Evolutionary conservation across 2,113 vertebrate genomes (phyloP).

Genomic region (Passerina amoena): DNA sequence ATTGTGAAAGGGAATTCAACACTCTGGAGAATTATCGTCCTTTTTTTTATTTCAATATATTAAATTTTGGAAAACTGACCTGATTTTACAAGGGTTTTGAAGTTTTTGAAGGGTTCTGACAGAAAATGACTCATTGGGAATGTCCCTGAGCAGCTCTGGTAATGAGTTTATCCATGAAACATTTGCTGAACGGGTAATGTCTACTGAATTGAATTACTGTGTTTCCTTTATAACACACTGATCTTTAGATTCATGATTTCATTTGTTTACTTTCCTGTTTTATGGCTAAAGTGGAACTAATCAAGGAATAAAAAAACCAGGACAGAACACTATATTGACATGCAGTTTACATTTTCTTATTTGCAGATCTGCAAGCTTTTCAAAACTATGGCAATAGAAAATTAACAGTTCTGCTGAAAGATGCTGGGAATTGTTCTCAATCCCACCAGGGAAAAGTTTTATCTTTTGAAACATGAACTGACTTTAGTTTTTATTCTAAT

Average conservation of each 20-base stretch:
- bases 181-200: conserved; percentile 43
- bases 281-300: conserved; percentile 60
- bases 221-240: conserved; percentile 34
- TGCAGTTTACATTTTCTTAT: conserved; percentile 32
- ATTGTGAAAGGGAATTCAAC: not conserved
- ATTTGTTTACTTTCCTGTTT: conserved; percentile 59
- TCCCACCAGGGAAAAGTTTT: conserved; percentile 23
- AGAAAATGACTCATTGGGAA: not conserved
- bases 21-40: not conserved
- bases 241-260: conserved; percentile 63
- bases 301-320: conserved; percentile 20
- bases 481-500: conserved; percentile 36
- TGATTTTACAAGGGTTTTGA: not conserved
- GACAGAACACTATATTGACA: not conserved
- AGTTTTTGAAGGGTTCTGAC: too few species aligned
- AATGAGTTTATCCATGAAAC: conserved; percentile 49
- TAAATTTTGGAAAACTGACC: not conserved
- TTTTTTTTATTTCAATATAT: not conserved
- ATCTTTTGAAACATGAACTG: conserved; percentile 28
- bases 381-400: conserved; percentile 23
- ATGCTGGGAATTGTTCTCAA: not conserved
- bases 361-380: conserved; percentile 43
- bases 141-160: not conserved
- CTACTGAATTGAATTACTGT: conserved; percentile 60
- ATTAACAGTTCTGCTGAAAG: conserved; percentile 26